Evolutionary conservation across 2,888 invertebrate species (phyloP), one percentile per base, ranked within the genome.

Genomic region (Acrobeloides nanus): DNA sequence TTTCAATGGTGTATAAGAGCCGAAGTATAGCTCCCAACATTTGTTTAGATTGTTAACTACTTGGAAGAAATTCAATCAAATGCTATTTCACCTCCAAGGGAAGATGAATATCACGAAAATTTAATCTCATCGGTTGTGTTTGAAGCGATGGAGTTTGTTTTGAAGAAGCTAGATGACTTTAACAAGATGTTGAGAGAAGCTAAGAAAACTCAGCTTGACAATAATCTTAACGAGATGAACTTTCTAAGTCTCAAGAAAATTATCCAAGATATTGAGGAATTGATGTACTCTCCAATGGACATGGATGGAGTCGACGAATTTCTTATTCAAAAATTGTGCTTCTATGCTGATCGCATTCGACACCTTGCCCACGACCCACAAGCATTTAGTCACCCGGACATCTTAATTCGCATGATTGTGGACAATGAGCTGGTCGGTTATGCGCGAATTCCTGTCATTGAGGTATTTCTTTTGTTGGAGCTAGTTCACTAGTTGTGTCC

Each of bases 381-480:
- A 41, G 25, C 57, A 1, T n/a, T n/a, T n/a, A 60, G 63, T 1
- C 37, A 66, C 4, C 68, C 68, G 7, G 60, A 60, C 10, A 48
- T 67, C 17, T 31, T 61, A 18, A 51, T 68, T 35, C 59, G 61
- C 42, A 64, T 68, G 65, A 46, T 59, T 26, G 64, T 62, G 4
- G 53, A 55, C 26, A 54, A 53, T 12, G 54, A 59, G 32, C 40
- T 66, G n/a, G 61, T 67, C 23, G 68, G 62, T 6, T 58, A 57
- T 32, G 59, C 65, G 1, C 54, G 60, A 31, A 58, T 67, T 51
- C 60, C 65, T 3, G 39, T 60, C n/a, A 33, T 46, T 2, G 59
- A 60, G 41, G 48, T 51, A 26, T n/a, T n/a, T n/a, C n/a, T n/a
- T n/a, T n/a, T n/a, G n/a, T n/a, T n/a, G n/a, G n/a, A n/a, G n/a